phyloP scores from a whole-genome alignment of 2,888 invertebrate genomes.

The Elmis aenea region DNA sequence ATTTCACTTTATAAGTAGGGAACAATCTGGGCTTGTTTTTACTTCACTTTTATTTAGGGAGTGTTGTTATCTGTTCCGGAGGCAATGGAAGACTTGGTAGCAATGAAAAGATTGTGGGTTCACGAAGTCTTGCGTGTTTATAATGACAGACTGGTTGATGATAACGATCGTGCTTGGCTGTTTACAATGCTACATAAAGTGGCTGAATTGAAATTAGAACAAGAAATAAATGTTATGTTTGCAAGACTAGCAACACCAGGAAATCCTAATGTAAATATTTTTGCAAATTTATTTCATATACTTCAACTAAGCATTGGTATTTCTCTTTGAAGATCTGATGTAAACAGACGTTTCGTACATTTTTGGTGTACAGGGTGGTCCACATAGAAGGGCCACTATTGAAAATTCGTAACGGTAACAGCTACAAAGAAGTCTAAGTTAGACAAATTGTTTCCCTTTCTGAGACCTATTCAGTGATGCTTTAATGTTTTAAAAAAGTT shows the following conservation, averaged over 20 bases:
- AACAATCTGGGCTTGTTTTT: neutral
- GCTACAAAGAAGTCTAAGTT: too few relatives aligned
- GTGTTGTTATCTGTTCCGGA: constrained; percentile 88
- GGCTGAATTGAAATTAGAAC: constrained; percentile 55
- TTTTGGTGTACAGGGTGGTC: too few relatives aligned
- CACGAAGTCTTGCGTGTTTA: constrained; percentile 92
- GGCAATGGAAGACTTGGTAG: constrained; percentile 76
- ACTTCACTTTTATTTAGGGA: constrained; percentile 61
- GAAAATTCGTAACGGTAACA: too few relatives aligned
- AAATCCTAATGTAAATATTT: constrained; percentile 17
- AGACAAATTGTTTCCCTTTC: too few relatives aligned
- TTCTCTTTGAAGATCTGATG: too few relatives aligned
- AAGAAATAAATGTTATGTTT: constrained; percentile 67
- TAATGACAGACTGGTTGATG: constrained; percentile 85
- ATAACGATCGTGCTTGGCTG: constrained; percentile 77
- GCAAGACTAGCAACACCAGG: constrained; percentile 53
- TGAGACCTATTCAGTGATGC: too few relatives aligned
- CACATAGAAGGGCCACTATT: too few relatives aligned
- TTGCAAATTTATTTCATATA: too few relatives aligned
- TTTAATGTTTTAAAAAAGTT: too few relatives aligned
- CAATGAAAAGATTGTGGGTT: constrained; percentile 90
- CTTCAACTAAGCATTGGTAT: too few relatives aligned
- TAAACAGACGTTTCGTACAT: too few relatives aligned
- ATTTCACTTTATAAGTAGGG: neutral
- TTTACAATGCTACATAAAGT: constrained; percentile 64